Evolutionary conservation across 2,888 invertebrate species (phyloP).

Genomic region (Villa cingulata): DNA sequence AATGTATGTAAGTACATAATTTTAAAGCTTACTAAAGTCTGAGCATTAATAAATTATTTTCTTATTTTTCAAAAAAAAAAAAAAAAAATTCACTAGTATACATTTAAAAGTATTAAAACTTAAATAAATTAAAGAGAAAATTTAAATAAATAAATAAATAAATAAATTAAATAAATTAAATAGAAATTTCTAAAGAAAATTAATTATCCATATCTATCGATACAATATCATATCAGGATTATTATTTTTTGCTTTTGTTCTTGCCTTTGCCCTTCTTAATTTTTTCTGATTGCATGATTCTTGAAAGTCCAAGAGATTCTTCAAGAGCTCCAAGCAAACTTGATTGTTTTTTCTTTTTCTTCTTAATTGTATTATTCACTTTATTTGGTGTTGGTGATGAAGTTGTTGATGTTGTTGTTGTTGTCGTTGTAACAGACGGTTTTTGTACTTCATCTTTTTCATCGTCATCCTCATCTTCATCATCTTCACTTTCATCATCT

Average conservation of each 20-base stretch:
- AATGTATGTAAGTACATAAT: too few species aligned
- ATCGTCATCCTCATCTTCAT: background rate
- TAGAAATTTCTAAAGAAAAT: background rate
- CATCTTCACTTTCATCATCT: background rate
- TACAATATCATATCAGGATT: too few species aligned
- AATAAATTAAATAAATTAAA: background rate
- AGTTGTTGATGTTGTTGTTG: background rate
- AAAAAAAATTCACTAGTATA: too few species aligned
- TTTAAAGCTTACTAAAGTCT: too few species aligned
- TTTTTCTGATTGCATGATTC: background rate
- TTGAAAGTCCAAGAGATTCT: conserved; percentile 2
- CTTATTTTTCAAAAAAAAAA: too few species aligned
- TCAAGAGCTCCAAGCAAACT: conserved; percentile 1
- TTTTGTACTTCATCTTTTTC: background rate
- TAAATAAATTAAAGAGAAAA: background rate
- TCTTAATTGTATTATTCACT: background rate
- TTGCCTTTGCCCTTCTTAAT: too few species aligned
- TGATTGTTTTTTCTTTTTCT: conserved; percentile 1
- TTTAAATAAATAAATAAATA: background rate
- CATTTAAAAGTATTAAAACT: too few species aligned
- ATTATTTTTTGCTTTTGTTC: too few species aligned
- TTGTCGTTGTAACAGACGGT: too few species aligned
- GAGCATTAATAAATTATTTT: too few species aligned
- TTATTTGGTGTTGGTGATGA: background rate
- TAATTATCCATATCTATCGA: background rate